Percentiles rank a stretch among this genome's conserved stretches.
These are phyloP conservation scores for Liposcelis brunnea DNA, from an alignment of 2,888 invertebrate species.

Conservation along the genomic window DNA sequence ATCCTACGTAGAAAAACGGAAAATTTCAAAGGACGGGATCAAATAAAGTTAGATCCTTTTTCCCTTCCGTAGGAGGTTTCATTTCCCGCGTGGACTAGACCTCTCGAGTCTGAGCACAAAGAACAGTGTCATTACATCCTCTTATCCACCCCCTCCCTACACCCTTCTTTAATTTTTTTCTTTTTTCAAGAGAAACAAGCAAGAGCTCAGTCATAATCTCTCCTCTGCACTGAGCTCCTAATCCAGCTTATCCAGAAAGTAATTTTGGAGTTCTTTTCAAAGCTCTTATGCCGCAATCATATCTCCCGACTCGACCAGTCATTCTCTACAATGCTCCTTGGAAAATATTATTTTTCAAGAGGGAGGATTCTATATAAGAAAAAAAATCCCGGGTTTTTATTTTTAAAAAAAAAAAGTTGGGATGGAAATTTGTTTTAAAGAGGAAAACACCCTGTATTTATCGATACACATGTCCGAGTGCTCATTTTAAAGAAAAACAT, in stretches of 20 bases:
- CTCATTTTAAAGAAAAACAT: too few species aligned
- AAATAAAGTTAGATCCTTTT: not conserved
- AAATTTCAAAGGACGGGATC: not conserved
- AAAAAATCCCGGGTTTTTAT: too few species aligned
- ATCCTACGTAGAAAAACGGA: not conserved
- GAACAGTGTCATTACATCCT: constrained; percentile 8
- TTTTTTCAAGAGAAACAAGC: constrained; percentile 9
- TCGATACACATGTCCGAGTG: too few species aligned
- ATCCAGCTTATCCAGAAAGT: constrained; percentile 22
- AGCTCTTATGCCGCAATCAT: constrained; percentile 12
- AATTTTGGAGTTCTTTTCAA: constrained; percentile 22
- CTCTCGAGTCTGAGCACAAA: constrained; percentile 6
- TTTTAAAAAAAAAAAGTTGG: too few species aligned
- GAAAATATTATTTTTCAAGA: too few species aligned
- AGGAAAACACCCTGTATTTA: too few species aligned
- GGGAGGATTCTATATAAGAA: too few species aligned
- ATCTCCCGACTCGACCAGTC: constrained; percentile 1
- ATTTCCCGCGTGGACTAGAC: constrained; percentile 8
- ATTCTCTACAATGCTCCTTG: too few species aligned
- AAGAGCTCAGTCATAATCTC: constrained; percentile 9
- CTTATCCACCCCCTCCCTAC: not conserved
- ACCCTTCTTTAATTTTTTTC: constrained; percentile 8
- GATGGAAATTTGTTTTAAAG: too few species aligned
- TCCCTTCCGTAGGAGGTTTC: constrained; percentile 1
- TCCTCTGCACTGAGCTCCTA: constrained; percentile 13